A percentile compares a stretch with the other conserved stretches of the same genome.
These are phyloP conservation scores for Acanthacorydalis orientalis DNA, from an alignment of 2,888 invertebrate genomes.

Conservation along the genomic window DNA sequence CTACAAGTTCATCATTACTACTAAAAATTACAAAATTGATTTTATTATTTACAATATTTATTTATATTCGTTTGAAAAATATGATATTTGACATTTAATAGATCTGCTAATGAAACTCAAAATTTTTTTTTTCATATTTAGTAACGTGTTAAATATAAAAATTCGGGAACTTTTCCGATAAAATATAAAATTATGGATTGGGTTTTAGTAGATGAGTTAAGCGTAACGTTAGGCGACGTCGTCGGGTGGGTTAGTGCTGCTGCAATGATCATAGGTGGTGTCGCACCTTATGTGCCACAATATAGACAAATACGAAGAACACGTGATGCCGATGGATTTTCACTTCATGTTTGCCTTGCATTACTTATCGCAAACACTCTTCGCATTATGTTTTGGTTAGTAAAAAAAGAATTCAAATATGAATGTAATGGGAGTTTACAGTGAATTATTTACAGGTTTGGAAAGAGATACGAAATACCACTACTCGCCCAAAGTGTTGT, in stretches of 20 bases:
- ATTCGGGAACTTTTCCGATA: neutral
- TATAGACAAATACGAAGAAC: conserved; percentile 82
- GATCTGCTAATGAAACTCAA: neutral
- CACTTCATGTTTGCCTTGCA: conserved; percentile 88
- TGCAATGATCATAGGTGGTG: conserved; percentile 90
- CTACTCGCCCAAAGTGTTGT: conserved; percentile 90
- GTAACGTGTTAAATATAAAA: too few relatives aligned
- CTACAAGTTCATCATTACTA: too few relatives aligned
- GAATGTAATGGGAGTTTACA: neutral
- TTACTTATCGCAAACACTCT: conserved; percentile 91
- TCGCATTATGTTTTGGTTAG: conserved; percentile 94
- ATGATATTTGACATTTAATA: too few relatives aligned
- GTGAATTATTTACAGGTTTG: conserved; percentile 59
- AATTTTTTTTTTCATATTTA: neutral
- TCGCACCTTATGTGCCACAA: conserved; percentile 91
- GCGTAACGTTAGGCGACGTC: conserved; percentile 56
- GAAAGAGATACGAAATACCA: conserved; percentile 90
- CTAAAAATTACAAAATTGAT: too few relatives aligned
- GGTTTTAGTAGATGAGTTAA: conserved; percentile 60
- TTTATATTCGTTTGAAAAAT: too few relatives aligned
- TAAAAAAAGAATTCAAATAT: conserved; percentile 11
- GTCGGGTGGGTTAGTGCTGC: conserved; percentile 66
- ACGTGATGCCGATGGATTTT: conserved; percentile 93
- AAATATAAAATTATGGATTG: conserved; percentile 42
- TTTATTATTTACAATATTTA: too few relatives aligned